phyloP scores from a whole-genome alignment of 1,140 invertebrate genomes.

The Drosophila subobscura region DNA sequence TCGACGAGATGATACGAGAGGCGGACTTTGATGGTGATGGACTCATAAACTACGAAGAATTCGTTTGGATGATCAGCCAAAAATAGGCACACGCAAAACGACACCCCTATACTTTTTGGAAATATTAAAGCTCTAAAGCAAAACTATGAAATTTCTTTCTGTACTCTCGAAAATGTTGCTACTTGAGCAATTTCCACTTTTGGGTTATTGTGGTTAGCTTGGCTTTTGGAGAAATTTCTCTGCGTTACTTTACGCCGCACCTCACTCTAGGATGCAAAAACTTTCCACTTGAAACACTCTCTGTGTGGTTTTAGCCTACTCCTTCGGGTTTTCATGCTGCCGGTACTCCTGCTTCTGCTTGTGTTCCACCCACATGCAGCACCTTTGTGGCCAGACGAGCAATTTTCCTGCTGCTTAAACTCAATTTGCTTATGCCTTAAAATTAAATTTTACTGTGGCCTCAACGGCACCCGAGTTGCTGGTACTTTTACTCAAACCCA shows the following conservation, averaged over 20 bases:
- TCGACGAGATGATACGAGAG: conserved; percentile 87
- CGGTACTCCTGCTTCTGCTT: background rate
- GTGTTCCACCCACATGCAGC: conserved; percentile 34
- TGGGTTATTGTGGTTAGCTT: conserved; percentile 49
- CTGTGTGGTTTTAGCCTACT: conserved; percentile 32
- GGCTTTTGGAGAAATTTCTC: conserved; percentile 22
- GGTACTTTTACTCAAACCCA: background rate
- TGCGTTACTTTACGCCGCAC: background rate
- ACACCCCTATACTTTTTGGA: background rate
- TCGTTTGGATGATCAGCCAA: conserved; percentile 67
- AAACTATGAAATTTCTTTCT: conserved; percentile 3
- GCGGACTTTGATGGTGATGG: conserved; percentile 96
- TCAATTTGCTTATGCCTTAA: conserved; percentile 73
- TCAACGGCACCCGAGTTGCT: conserved; percentile 10
- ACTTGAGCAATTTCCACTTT: conserved; percentile 43
- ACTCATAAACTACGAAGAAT: conserved; percentile 92
- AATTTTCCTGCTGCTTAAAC: conserved; percentile 76
- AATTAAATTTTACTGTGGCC: conserved; percentile 57
- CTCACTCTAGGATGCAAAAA: conserved; percentile 23
- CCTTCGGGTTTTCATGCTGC: background rate
- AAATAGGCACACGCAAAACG: conserved; percentile 20
- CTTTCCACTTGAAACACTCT: conserved; percentile 32
- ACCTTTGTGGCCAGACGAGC: conserved; percentile 59
- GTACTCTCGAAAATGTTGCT: conserved; percentile 22
- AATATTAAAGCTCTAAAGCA: background rate